Conservation (phyloP, 2,888 invertebrate species). For the Esperia sulphurella region DNA sequence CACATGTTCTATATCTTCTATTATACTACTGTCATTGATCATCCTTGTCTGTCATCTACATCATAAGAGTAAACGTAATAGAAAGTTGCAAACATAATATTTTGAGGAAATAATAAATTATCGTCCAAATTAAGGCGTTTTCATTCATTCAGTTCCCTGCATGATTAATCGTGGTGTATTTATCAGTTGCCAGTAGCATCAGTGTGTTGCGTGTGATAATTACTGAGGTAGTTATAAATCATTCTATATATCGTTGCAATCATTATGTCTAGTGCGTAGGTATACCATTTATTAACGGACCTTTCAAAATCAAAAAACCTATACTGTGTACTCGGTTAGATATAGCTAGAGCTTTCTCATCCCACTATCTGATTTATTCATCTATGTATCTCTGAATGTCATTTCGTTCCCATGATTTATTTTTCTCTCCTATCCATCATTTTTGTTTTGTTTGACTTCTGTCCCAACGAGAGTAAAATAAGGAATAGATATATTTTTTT, state of each 20-base stretch:
- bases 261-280: neutral
- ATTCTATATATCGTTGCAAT: slow-evolving; percentile 1
- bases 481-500: too few relatives aligned
- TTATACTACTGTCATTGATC: slow-evolving; percentile 6
- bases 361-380: slow-evolving; percentile 1
- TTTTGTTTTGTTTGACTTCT: slow-evolving; percentile 22
- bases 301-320: too few relatives aligned
- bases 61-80: neutral
- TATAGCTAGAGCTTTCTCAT: neutral
- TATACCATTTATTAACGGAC: too few relatives aligned
- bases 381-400: slow-evolving; percentile 17
- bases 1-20: neutral
- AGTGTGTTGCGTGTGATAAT: slow-evolving; percentile 2
- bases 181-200: slow-evolving; percentile 4
- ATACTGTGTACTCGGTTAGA: too few relatives aligned
- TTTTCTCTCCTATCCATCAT: slow-evolving; percentile 20
- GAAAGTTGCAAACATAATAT: slow-evolving; percentile 1
- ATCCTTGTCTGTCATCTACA: slow-evolving; percentile 1
- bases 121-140: slow-evolving; percentile 6
- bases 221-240: slow-evolving; percentile 6
- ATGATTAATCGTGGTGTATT: slow-evolving; percentile 7
- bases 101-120: slow-evolving; percentile 8
- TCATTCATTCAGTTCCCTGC: slow-evolving; percentile 9
- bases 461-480: too few relatives aligned
- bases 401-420: slow-evolving; percentile 23